Evolutionary conservation across 1,140 invertebrate species (phyloP).

Genomic region (Drosophila miranda): DNA sequence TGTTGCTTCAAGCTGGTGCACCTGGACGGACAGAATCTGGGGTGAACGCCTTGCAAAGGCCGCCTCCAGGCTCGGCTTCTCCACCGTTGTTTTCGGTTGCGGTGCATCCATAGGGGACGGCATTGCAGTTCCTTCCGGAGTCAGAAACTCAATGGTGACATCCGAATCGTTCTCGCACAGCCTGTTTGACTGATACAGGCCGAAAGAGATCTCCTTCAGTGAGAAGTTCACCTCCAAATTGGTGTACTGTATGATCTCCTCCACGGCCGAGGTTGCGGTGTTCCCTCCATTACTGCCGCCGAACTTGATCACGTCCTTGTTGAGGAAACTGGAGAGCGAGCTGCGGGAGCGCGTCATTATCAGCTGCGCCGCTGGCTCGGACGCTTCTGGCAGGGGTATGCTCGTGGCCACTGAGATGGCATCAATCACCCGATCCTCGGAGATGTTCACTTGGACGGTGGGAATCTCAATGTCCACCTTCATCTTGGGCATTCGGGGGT

Average conservation of each 20-base stretch:
- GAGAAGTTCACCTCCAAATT: conserved; percentile 90
- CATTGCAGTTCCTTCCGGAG: conserved; percentile 7
- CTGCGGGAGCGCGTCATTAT: conserved; percentile 38
- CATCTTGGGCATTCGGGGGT: conserved; percentile 93
- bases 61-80: background rate
- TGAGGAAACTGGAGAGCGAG: conserved; percentile 63
- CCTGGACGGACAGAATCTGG: conserved; percentile 60
- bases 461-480: conserved; percentile 86
- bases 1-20: conserved; percentile 85
- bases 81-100: background rate
- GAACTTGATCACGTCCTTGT: conserved; percentile 59
- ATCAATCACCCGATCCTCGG: conserved; percentile 85
- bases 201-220: conserved; percentile 84
- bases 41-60: background rate
- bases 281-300: background rate
- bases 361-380: conserved; percentile 66
- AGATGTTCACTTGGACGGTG: conserved; percentile 84
- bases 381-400: conserved; percentile 88
- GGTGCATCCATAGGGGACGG: fast-evolving
- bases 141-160: conserved; percentile 17
- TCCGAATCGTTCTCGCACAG: conserved; percentile 6
- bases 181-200: conserved; percentile 44
- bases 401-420: conserved; percentile 85
- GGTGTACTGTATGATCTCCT: conserved; percentile 86
- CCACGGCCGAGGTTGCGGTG: background rate